Evolutionary conservation across 2,888 invertebrate species (phyloP).

Genomic region (Minunthozetes semirufus): DNA sequence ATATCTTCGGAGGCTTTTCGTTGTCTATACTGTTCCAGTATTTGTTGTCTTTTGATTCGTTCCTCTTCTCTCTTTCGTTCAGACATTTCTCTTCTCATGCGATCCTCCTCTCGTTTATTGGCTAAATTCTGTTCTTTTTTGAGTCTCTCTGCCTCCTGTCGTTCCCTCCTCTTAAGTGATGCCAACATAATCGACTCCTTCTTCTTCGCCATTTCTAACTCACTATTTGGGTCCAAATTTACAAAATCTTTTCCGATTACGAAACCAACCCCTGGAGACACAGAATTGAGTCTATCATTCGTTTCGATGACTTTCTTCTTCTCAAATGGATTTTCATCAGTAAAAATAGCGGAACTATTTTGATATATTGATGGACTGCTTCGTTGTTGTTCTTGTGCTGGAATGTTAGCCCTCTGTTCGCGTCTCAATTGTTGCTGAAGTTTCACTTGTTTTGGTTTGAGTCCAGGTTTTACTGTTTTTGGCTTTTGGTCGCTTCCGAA

Average conservation of each 20-base stretch:
- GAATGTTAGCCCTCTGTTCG: conserved; percentile 34
- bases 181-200: conserved; percentile 83
- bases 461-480: conserved; percentile 72
- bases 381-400: not conserved
- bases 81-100: conserved; percentile 62
- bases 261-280: conserved; percentile 47
- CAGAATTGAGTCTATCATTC: not conserved
- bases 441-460: conserved; percentile 51
- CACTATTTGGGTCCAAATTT: conserved; percentile 60
- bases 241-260: conserved; percentile 62
- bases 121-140: conserved; percentile 74
- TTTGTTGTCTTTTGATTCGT: conserved; percentile 72
- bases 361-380: not conserved
- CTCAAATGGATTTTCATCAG: too few species aligned
- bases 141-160: conserved; percentile 77
- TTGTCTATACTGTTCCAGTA: conserved; percentile 84
- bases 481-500: conserved; percentile 68
- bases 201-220: conserved; percentile 85
- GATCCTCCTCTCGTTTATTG: conserved; percentile 65
- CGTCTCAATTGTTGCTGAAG: conserved; percentile 40
- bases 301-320: too few species aligned
- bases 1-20: conserved; percentile 90
- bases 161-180: conserved; percentile 80
- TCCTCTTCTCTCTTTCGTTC: conserved; percentile 72
- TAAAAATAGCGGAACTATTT: too few species aligned